Evolutionary conservation across 1,140 invertebrate genomes (phyloP).

Genomic region (Drosophila bocqueti): DNA sequence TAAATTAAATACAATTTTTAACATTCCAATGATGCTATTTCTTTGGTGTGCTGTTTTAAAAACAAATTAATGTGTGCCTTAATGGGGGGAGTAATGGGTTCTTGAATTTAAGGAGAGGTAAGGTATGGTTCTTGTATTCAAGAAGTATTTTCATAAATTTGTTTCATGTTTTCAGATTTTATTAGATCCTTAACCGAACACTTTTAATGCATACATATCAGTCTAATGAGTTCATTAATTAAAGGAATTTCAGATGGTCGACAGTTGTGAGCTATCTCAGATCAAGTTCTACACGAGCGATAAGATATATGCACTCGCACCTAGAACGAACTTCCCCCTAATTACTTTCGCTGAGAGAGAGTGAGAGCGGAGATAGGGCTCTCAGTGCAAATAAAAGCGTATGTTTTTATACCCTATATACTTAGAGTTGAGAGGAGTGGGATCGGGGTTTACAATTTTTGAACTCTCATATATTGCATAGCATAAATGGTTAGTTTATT

Average conservation of each 20-base stretch:
- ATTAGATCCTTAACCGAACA: slow-evolving; percentile 11
- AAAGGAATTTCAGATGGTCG: slow-evolving; percentile 41
- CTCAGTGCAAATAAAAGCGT: slow-evolving; percentile 58
- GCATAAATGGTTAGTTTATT: too few relatives aligned
- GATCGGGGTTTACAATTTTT: too few relatives aligned
- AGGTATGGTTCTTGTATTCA: neutral
- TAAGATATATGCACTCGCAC: slow-evolving; percentile 56
- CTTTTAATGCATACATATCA: slow-evolving; percentile 19
- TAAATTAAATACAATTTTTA: slow-evolving; percentile 83
- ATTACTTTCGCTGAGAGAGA: slow-evolving; percentile 60
- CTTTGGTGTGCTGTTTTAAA: slow-evolving; percentile 83
- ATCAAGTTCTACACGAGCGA: slow-evolving; percentile 39
- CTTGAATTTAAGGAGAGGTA: neutral
- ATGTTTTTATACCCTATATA: slow-evolving; percentile 29
- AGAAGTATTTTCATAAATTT: neutral
- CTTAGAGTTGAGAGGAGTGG: neutral
- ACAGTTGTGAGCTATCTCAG: slow-evolving; percentile 33
- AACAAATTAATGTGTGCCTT: slow-evolving; percentile 48
- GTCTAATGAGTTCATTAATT: slow-evolving; percentile 60
- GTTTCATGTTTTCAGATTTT: neutral
- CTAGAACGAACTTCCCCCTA: slow-evolving; percentile 3
- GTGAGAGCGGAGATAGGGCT: slow-evolving; percentile 46
- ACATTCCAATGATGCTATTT: slow-evolving; percentile 83
- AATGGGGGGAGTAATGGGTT: neutral
- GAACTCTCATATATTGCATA: too few relatives aligned